Conservation (phyloP, 2,797 vertebrate genomes). For the Dicrostonyx torquatus region DNA sequence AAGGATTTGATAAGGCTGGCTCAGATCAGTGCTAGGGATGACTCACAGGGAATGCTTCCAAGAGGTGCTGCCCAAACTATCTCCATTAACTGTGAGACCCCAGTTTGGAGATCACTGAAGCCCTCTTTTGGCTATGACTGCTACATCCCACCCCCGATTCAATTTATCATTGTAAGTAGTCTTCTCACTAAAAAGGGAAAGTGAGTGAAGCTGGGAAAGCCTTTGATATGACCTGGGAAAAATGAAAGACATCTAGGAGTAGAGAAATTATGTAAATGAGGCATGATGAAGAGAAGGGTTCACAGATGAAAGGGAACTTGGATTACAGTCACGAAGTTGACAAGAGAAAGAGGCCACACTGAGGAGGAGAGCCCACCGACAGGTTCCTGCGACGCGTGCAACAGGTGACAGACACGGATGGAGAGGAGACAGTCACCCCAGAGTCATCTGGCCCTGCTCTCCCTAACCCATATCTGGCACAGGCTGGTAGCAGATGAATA, state of each 20-base stretch:
- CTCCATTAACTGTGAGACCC: background rate
- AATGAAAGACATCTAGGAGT: background rate
- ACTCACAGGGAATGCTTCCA: background rate
- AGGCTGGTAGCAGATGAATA: background rate
- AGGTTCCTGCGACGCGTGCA: background rate
- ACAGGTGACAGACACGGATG: background rate
- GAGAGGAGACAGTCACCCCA: background rate
- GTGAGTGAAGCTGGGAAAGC: background rate
- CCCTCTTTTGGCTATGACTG: background rate
- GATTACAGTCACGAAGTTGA: background rate
- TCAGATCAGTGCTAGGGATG: background rate
- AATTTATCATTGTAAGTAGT: background rate
- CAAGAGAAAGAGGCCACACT: background rate
- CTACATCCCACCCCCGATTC: background rate
- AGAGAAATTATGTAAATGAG: background rate
- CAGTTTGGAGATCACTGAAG: background rate
- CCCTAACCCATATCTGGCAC: background rate
- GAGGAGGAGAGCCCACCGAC: background rate
- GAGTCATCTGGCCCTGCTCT: background rate
- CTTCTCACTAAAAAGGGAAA: background rate
- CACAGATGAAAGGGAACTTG: background rate
- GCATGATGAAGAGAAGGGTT: background rate
- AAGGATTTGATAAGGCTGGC: background rate
- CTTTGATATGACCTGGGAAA: constrained; percentile 6
- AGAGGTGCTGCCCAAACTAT: background rate